A percentile compares a stretch with the other conserved stretches of the same genome.
Conservation (phyloP, 2,888 invertebrate genomes). For the Andrena bicolor region DNA sequence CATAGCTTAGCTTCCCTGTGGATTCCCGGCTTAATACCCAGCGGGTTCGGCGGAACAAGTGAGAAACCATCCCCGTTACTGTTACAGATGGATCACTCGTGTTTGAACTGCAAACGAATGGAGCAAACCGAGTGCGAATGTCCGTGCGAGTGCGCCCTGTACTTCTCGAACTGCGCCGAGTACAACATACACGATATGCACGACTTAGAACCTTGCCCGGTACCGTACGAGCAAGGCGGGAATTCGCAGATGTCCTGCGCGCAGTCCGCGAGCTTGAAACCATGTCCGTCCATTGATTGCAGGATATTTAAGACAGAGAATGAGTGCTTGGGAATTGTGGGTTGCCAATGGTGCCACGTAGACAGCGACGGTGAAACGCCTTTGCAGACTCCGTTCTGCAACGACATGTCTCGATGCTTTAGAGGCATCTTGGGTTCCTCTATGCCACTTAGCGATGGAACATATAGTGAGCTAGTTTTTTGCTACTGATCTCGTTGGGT, state of each 20-base stretch:
- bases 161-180: slow-evolving; percentile 85
- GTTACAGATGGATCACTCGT: slow-evolving; percentile 90
- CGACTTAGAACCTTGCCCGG: slow-evolving; percentile 76
- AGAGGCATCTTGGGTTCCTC: slow-evolving; percentile 93
- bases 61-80: slow-evolving; percentile 7
- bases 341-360: slow-evolving; percentile 96
- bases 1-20: too few species aligned
- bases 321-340: slow-evolving; percentile 90
- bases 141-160: slow-evolving; percentile 94
- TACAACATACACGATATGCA: slow-evolving; percentile 65
- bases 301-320: slow-evolving; percentile 88
- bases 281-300: slow-evolving; percentile 90
- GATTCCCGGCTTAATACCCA: not conserved
- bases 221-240: slow-evolving; percentile 80
- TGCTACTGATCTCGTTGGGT: not conserved
- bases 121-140: slow-evolving; percentile 98
- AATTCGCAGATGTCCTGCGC: slow-evolving; percentile 76
- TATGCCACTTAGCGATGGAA: slow-evolving; percentile 93
- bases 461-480: slow-evolving; percentile 83
- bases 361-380: slow-evolving; percentile 91
- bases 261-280: slow-evolving; percentile 86
- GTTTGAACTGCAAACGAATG: slow-evolving; percentile 97
- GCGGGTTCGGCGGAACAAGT: too few species aligned
- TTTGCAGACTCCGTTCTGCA: slow-evolving; percentile 91
- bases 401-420: slow-evolving; percentile 93